These are phyloP conservation scores for Nysson spinosus DNA, from an alignment of 2,888 invertebrate genomes.

Conservation along the genomic window DNA sequence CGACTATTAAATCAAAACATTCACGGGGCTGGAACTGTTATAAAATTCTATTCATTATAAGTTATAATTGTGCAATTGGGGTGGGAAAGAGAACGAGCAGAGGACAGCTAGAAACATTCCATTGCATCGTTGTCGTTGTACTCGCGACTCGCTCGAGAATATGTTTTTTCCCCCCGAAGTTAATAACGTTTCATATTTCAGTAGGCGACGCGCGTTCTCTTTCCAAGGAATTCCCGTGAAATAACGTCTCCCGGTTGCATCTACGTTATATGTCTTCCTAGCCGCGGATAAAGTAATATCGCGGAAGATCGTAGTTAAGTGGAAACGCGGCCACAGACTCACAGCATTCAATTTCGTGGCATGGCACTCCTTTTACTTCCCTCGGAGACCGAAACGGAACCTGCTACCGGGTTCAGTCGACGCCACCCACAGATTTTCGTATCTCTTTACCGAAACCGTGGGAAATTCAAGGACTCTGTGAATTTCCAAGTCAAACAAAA, in stretches of 20 bases:
- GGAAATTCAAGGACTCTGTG: conserved; percentile 13
- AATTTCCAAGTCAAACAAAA: conserved; percentile 23
- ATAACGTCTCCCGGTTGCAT: conserved; percentile 37
- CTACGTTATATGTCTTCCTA: conserved; percentile 53
- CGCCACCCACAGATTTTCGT: conserved; percentile 35
- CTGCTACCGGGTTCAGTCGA: conserved; percentile 43
- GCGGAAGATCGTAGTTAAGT: conserved; percentile 56
- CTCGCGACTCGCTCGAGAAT: too few relatives aligned
- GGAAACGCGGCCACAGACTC: conserved; percentile 42
- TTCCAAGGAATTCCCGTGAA: conserved; percentile 31
- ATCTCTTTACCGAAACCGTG: conserved; percentile 9
- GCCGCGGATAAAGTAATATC: conserved; percentile 55
- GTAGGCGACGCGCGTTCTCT: not conserved
- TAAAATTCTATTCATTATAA: not conserved
- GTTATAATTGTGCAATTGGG: not conserved
- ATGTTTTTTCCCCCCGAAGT: not conserved
- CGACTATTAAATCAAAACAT: too few relatives aligned
- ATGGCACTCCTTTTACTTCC: conserved; percentile 29
- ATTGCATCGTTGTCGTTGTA: not conserved
- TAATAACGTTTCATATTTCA: conserved; percentile 25
- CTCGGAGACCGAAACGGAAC: conserved; percentile 8
- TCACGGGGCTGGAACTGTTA: not conserved
- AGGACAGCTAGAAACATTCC: not conserved
- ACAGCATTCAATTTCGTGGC: conserved; percentile 46
- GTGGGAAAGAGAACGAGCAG: too few relatives aligned